These are phyloP conservation scores for Acomys russatus DNA, from an alignment of 2,797 vertebrate genomes.

Conservation along the genomic window DNA sequence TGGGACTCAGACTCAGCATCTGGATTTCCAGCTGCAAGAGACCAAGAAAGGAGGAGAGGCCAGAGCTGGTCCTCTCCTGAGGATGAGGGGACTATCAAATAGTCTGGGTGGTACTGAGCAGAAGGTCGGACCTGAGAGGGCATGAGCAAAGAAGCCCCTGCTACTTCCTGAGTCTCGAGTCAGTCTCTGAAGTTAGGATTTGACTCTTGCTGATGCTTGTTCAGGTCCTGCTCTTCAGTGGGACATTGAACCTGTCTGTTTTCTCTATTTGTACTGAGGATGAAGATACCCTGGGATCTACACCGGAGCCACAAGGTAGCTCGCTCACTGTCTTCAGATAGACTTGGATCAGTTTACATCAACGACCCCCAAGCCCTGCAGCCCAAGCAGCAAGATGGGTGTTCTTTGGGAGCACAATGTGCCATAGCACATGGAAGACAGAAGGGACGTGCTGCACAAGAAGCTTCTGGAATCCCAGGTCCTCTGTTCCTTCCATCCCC, in stretches of 20 bases:
- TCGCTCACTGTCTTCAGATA: not conserved
- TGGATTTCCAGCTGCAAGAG: conserved; percentile 59
- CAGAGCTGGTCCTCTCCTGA: not conserved
- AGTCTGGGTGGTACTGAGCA: not conserved
- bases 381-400: not conserved
- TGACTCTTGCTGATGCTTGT: not conserved
- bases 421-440: not conserved
- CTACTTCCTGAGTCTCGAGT: not conserved
- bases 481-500: rapidly evolving
- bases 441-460: not conserved
- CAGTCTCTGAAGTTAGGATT: not conserved
- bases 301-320: rapidly evolving
- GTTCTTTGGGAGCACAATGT: not conserved
- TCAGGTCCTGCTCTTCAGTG: not conserved
- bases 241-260: not conserved
- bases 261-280: not conserved
- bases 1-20: not conserved
- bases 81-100: not conserved
- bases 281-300: too few relatives aligned
- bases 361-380: not conserved
- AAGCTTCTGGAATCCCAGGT: not conserved
- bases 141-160: rapidly evolving
- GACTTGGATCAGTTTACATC: not conserved
- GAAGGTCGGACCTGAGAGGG: not conserved
- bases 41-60: not conserved